Evolutionary conservation across 2,113 vertebrate species (phyloP).

Genomic region (Lutjanus erythropterus): DNA sequence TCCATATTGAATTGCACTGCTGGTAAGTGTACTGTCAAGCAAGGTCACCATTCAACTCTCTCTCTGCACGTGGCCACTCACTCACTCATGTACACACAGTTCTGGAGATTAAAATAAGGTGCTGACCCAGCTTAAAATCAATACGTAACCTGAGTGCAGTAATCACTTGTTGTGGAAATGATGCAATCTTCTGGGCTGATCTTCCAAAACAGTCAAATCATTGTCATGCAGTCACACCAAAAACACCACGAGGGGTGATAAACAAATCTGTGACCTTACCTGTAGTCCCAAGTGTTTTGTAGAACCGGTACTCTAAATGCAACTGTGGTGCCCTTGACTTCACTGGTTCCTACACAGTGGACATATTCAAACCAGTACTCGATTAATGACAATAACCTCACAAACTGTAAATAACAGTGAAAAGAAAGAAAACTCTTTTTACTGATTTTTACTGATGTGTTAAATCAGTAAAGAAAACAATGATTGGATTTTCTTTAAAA

Average conservation of each 20-base stretch:
- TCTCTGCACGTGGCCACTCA: constrained; percentile 1
- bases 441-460: background rate
- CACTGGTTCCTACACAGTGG: constrained; percentile 92
- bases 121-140: constrained; percentile 36
- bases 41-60: constrained; percentile 37
- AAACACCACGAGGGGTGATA: background rate
- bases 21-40: background rate
- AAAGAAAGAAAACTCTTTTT: background rate
- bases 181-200: constrained; percentile 58
- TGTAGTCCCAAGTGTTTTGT: constrained; percentile 95
- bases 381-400: background rate
- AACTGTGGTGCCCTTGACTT: constrained; percentile 98
- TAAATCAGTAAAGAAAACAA: background rate
- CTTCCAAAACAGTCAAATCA: constrained; percentile 62
- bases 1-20: constrained; percentile 6
- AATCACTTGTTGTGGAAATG: constrained; percentile 78
- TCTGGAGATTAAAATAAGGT: constrained; percentile 49
- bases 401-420: background rate
- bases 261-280: constrained; percentile 83
- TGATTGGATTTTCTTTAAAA: background rate
- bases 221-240: constrained; percentile 12
- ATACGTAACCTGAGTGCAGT: constrained; percentile 39
- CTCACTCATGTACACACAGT: constrained; percentile 17
- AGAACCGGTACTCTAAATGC: constrained; percentile 98
- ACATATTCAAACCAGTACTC: constrained; percentile 33